Evolutionary conservation across 2,113 vertebrate genomes (phyloP).

Genomic region (Pygoscelis adeliae): DNA sequence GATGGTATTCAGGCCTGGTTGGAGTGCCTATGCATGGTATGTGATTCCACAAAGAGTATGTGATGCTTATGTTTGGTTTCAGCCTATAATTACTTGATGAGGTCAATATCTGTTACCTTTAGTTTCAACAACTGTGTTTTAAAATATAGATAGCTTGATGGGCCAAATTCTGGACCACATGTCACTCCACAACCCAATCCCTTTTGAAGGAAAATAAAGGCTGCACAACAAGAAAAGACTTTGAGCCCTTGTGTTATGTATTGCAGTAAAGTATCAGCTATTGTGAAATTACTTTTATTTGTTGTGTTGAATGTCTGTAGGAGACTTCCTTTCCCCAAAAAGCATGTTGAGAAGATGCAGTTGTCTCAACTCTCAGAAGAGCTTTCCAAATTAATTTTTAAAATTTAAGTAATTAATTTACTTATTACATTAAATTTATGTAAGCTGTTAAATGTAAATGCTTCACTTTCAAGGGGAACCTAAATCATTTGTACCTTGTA

Average conservation of each 20-base stretch:
- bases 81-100: not conserved
- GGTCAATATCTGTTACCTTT: not conserved
- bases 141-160: not conserved
- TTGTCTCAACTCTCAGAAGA: slow-evolving; percentile 16
- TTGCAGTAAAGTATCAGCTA: not conserved
- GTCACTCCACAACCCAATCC: not conserved
- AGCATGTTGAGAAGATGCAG: not conserved
- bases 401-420: slow-evolving; percentile 40
- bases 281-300: not conserved
- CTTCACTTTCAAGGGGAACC: slow-evolving; percentile 30
- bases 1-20: not conserved
- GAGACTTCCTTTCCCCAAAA: not conserved
- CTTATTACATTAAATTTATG: slow-evolving; percentile 26
- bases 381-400: slow-evolving; percentile 61
- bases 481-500: slow-evolving; percentile 2
- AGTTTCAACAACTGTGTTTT: not conserved
- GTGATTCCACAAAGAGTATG: not conserved
- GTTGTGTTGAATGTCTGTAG: not conserved
- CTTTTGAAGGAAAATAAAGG: not conserved
- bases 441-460: slow-evolving; percentile 59
- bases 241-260: not conserved
- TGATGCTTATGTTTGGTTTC: not conserved
- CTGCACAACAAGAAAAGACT: not conserved
- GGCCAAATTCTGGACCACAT: not conserved
- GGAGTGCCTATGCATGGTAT: not conserved